A percentile compares a stretch with the other conserved stretches of the same genome.
Evolutionary conservation across 2,113 vertebrate genomes (phyloP).

Genomic region (Dicentrarchus labrax): DNA sequence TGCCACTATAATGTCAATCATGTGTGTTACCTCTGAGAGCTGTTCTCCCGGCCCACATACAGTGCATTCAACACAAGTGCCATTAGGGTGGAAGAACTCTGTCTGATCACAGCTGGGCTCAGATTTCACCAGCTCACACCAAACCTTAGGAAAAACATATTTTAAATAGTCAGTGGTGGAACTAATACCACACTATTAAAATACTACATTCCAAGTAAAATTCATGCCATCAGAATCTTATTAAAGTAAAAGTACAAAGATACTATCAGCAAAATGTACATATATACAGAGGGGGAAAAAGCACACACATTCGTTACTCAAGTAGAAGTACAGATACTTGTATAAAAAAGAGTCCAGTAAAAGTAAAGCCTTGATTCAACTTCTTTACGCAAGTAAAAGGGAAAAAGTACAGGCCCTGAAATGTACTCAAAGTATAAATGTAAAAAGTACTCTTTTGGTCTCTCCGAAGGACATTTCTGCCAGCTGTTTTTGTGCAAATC

Average conservation of each 20-base stretch:
- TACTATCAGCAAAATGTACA: not conserved
- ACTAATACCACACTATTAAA: not conserved
- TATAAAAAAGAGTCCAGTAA: too few relatives aligned
- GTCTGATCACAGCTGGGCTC: conserved; percentile 69
- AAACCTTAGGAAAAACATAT: conserved; percentile 48
- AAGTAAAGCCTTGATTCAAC: too few relatives aligned
- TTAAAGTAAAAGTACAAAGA: not conserved
- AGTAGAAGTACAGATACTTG: too few relatives aligned
- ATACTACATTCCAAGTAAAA: not conserved
- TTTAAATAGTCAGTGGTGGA: not conserved
- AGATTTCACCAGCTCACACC: conserved; percentile 34
- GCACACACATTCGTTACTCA: too few relatives aligned
- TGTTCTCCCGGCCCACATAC: conserved; percentile 70
- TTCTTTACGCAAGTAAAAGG: too few relatives aligned
- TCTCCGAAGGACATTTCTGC: too few relatives aligned
- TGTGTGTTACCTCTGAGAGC: conserved; percentile 68
- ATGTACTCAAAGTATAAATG: too few relatives aligned
- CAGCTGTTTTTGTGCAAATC: too few relatives aligned
- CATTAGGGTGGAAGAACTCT: conserved; percentile 69
- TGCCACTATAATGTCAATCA: not conserved
- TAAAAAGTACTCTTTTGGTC: too few relatives aligned
- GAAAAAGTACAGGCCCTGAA: too few relatives aligned
- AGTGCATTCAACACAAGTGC: conserved; percentile 66
- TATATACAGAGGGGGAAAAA: too few relatives aligned
- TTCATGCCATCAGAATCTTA: too few relatives aligned